Conservation (phyloP, 2,888 invertebrate genomes). For the Scaptomyza tumidula region DNA sequence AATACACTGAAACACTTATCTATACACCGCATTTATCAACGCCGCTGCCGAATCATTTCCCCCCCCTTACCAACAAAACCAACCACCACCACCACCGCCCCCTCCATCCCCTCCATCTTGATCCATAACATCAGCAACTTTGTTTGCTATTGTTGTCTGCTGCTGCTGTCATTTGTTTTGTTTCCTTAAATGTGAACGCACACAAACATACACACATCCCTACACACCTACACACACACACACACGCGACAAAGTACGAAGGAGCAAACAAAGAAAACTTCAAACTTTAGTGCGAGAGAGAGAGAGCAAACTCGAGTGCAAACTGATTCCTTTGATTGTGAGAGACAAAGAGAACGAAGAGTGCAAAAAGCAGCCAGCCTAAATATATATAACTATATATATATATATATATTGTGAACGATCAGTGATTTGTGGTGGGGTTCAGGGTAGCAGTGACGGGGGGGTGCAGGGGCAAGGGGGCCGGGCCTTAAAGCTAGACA, state of each 20-base stretch:
- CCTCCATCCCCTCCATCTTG: conserved; percentile 13
- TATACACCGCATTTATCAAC: conserved; percentile 69
- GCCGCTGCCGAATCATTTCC: conserved; percentile 28
- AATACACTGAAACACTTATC: conserved; percentile 52
- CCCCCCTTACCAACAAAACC: conserved; percentile 18
- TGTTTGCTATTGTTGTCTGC: conserved; percentile 77
- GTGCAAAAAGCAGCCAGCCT: too few relatives aligned
- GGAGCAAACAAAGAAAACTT: conserved; percentile 58
- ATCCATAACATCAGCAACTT: conserved; percentile 64
- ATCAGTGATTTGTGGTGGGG: conserved; percentile 4
- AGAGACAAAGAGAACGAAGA: conserved; percentile 6
- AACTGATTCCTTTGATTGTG: conserved; percentile 11
- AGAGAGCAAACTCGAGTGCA: too few relatives aligned
- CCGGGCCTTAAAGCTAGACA: conserved; percentile 23
- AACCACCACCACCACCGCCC: neutral
- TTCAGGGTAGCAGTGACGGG: conserved; percentile 15
- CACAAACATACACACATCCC: conserved; percentile 13
- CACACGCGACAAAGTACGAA: conserved; percentile 20
- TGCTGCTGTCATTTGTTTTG: conserved; percentile 64
- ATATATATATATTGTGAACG: conserved; percentile 9
- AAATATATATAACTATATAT: too few relatives aligned
- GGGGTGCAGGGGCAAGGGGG: conserved; percentile 16
- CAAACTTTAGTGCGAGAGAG: conserved; percentile 4
- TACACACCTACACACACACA: conserved; percentile 1
- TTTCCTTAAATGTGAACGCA: conserved; percentile 64